Evolutionary conservation across 2,797 vertebrate genomes (phyloP).

Genomic region (Moxostoma hubbsi): DNA sequence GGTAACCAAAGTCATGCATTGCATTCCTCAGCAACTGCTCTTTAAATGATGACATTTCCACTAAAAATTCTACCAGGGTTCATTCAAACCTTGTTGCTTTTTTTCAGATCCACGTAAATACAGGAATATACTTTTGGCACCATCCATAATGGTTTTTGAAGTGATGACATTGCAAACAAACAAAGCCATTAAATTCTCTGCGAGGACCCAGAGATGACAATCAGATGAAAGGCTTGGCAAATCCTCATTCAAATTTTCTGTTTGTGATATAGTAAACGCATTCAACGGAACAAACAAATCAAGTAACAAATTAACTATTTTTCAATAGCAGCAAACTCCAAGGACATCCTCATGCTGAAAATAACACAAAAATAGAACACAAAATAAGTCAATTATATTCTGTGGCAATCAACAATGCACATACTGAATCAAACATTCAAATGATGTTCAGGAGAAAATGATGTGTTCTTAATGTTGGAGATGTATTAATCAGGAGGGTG

Average conservation of each 20-base stretch:
- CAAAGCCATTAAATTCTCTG: conserved; percentile 28
- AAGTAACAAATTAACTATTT: not conserved
- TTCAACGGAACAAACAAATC: not conserved
- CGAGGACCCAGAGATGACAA: conserved; percentile 46
- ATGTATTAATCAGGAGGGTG: no score
- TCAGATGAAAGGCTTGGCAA: conserved; percentile 41
- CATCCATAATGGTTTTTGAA: conserved; percentile 22
- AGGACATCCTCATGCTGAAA: not conserved
- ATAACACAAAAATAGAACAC: not conserved
- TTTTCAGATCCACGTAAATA: conserved; percentile 21
- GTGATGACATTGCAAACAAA: conserved; percentile 6
- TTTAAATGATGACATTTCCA: conserved; percentile 32
- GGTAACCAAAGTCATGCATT: conserved; percentile 14
- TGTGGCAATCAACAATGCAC: no score
- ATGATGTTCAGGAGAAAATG: no score
- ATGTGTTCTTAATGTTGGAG: no score
- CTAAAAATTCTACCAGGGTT: conserved; percentile 34
- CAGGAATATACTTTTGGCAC: conserved; percentile 58
- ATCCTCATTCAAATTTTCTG: conserved; percentile 42
- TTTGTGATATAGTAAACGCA: not conserved
- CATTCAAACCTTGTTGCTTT: conserved; percentile 38
- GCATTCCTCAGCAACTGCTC: conserved; percentile 34
- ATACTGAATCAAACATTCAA: no score
- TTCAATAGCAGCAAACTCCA: not conserved
- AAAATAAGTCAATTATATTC: no score